Base-by-base conservation (phyloP, 2,888 invertebrate genomes). In the Pecten maximus region DNA sequence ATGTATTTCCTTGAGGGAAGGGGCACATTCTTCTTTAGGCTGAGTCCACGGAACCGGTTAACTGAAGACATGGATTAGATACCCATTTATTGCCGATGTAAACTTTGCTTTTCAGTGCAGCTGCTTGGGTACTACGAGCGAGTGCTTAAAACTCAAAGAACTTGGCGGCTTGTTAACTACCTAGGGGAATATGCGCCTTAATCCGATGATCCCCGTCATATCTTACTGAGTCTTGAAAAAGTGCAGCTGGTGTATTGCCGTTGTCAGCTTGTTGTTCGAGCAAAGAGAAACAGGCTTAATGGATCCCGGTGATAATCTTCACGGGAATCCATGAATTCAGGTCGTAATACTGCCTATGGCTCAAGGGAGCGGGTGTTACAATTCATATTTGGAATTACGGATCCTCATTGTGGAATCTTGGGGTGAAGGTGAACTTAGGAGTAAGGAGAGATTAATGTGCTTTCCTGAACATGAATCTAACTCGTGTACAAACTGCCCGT, bases 401-500 rank as follows among this genome's bases (percentile, higher is more conserved):
- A 48, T 44, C 90, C 40, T 87, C 23, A 50, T 10, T 28, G 19
- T 87, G 50, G 40, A 91, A 90, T 87, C 74, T n/a, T 12, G n/a
- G n/a, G 48, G 88, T 90, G 90, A 94, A 93, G 91, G 48, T 88
- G 94, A 94, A 94, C 94, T 94, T 94, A 90, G 89, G 89, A 93
- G 94, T 94, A 94, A 94, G n/a, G 40, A 44, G 54, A 87, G 48
- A 48, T 44, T 87, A 91, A 6, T 54, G 40, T 90, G 40, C 16
- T 19, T 40, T 19, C 28, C 40, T 92, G 91, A 93, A 92, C 91
- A 74, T 48, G 89, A 97, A 97, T 97, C 97, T 98, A 97, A 97
- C 97, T 97, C 97, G 98, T 98, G 98, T 97, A 98, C 98, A 98
- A 97, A 98, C 98, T 97, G 98, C 98, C 98, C 98, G 98, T 98